These are phyloP conservation scores for Cardiocondyla obscurior DNA, from an alignment of 1,140 invertebrate genomes.

Conservation along the genomic window DNA sequence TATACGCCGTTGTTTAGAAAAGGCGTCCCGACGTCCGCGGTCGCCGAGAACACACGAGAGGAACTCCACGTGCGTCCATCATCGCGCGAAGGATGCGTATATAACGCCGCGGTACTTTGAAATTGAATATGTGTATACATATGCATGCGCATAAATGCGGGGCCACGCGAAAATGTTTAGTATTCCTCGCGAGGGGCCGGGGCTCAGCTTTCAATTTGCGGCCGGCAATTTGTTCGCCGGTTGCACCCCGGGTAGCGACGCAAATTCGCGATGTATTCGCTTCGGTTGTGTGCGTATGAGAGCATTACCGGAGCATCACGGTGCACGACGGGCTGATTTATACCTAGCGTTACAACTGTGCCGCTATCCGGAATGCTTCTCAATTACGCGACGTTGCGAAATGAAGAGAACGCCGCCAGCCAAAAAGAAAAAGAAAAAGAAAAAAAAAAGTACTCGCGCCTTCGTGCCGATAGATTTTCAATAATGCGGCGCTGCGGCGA, in stretches of 20 bases:
- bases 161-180: constrained; percentile 75
- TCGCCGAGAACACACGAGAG: background rate
- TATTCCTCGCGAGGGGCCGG: constrained; percentile 75
- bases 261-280: constrained; percentile 32
- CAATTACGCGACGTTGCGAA: background rate
- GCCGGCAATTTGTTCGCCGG: constrained; percentile 76
- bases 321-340: constrained; percentile 3
- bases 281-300: background rate
- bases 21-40: background rate
- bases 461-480: background rate
- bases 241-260: constrained; percentile 16
- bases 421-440: background rate
- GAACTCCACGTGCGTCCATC: constrained; percentile 23
- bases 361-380: background rate
- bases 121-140: constrained; percentile 20
- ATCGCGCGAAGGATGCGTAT: constrained; percentile 39
- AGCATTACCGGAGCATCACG: background rate
- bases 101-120: background rate
- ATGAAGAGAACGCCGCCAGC: background rate
- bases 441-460: background rate
- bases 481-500: background rate
- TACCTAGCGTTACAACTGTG: background rate
- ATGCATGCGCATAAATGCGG: constrained; percentile 7
- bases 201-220: constrained; percentile 79
- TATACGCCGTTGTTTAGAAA: background rate